Evolutionary conservation across 2,113 vertebrate genomes (phyloP), one percentile per base, ranked within the genome.

Genomic region (rabbit (Oryctolagus cuniculus)): DNA sequence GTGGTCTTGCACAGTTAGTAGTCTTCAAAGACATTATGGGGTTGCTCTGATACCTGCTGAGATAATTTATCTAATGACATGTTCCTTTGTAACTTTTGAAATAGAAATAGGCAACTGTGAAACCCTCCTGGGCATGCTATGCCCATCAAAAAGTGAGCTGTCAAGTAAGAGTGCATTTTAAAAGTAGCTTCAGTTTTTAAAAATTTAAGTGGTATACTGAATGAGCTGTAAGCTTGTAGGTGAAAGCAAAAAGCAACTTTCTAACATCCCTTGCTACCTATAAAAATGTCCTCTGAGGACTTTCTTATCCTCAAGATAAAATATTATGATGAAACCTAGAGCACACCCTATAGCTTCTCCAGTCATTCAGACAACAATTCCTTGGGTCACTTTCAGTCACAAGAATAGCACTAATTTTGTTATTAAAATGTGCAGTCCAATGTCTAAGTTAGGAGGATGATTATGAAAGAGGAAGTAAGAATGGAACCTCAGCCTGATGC

Each of bases 321-420:
- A 70, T 27, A 17, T 6, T 7, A 25, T 21, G n/a, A 72, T 31
- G 38, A 83, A 67, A 67, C 67, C 38, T 92, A 17, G 11, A 49
- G 6, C 1, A 12, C 36, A 22, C 31, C 78, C 31, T 51, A 0
- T 2, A 21, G 8, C n/a, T 10, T 36, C 51, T 63, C 25, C 3
- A 8, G 63, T 31, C 22, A 1, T 10, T 53, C 36, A 31, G 49
- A 38, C 55, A 27, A 73, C 29, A 58, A 34, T 67, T 64, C 34
- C 27, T 89, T 13, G 22, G 21, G 27, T 55, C 36, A 55, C 27
- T 63, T 51, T 74, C 58, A 87, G 63, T 44, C 58, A 44, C 16
- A 64, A 86, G 64, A n/a, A n/a, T n/a, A 58, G 3, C 16, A 31
- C 53, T 70, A 27, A 4, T 31, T 83, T 63, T 10, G 5, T 63